A percentile compares a stretch with the other conserved stretches of the same genome.
Conservation (phyloP, 2,888 invertebrate genomes). For the Coremacera marginata region DNA sequence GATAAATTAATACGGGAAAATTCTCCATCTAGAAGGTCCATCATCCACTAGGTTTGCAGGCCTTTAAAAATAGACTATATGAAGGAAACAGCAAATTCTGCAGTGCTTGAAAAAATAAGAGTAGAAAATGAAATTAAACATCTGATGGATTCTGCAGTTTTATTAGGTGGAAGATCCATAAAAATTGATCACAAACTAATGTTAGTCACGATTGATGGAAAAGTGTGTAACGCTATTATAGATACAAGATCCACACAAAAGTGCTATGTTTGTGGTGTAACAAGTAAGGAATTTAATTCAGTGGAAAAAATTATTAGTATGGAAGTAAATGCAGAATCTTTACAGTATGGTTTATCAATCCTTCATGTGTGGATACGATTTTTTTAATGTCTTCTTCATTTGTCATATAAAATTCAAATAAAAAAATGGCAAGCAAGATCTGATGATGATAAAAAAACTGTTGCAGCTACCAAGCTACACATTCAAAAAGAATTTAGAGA, state of each 20-base stretch:
- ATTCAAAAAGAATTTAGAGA: slow-evolving; percentile 18
- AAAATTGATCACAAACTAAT: neutral
- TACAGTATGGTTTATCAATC: slow-evolving; percentile 19
- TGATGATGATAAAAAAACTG: neutral
- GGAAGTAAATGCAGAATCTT: slow-evolving; percentile 39
- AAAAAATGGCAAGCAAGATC: neutral
- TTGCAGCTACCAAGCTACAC: neutral
- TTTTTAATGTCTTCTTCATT: slow-evolving; percentile 29
- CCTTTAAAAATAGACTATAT: slow-evolving; percentile 30
- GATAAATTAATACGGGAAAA: neutral
- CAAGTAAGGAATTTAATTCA: no score
- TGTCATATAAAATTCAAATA: slow-evolving; percentile 9
- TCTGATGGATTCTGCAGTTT: neutral
- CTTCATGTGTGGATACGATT: slow-evolving; percentile 27
- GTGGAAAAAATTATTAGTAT: slow-evolving; percentile 34
- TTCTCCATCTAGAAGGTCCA: slow-evolving; percentile 1
- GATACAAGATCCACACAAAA: no score
- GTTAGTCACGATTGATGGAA: slow-evolving; percentile 35
- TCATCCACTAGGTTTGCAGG: slow-evolving; percentile 29
- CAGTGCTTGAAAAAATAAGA: slow-evolving; percentile 19
- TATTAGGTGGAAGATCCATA: neutral
- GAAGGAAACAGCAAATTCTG: slow-evolving; percentile 17
- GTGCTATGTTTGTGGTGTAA: slow-evolving; percentile 33
- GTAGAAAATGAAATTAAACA: no score
- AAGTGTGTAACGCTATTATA: slow-evolving; percentile 22